Base-by-base conservation (phyloP, 2,888 invertebrate genomes). In the Smittia sp. region DNA sequence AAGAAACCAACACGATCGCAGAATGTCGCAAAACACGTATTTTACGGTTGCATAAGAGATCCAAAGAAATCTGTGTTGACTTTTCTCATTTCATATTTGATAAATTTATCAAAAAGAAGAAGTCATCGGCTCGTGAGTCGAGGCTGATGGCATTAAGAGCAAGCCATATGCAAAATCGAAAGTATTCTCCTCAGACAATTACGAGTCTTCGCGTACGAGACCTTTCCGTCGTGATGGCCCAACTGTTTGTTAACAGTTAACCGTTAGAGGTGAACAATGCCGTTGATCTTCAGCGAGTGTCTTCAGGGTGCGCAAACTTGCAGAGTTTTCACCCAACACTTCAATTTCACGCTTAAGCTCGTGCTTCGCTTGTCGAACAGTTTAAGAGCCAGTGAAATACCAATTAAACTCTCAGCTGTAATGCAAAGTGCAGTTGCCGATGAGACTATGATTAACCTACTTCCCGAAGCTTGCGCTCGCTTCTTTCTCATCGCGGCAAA, bases 361-460 rank as follows among this genome's bases (percentile, higher is more conserved):
- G n/a, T n/a, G n/a, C n/a, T n/a, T n/a, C n/a, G n/a, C n/a, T n/a
- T n/a, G n/a, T n/a, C n/a, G n/a, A n/a, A 39, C 11, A 39, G 7
- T 9, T 39, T 9, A 9, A 39, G 7, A 39, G 13, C 7, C 7
- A 39, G 39, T 39, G 6, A 54, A 54, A 15, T 54, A 54, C 6
- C 6, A 6, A 9, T 54, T 6, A 27, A 27, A 63, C n/a, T 27
- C 24, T 63, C 2, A 25, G 25, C 63, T 3, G 46, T 7, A 24
- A 22, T 62, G 62, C 32, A 62, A 62, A 58, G 72, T 70, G 69
- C 69, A 72, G 38, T 58, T 67, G 25, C 24, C 62, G 62, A 69
- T 69, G 52, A n/a, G n/a, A 69, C 69, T 69, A 24, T 62, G 72
- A 72, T 62, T 72, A 62, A 62, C 72, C 72, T 72, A 72, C 72